Percentiles rank a stretch among this genome's conserved stretches.
phyloP scores from a whole-genome alignment of 2,888 invertebrate species.

The Onthophagus sagittarius region DNA sequence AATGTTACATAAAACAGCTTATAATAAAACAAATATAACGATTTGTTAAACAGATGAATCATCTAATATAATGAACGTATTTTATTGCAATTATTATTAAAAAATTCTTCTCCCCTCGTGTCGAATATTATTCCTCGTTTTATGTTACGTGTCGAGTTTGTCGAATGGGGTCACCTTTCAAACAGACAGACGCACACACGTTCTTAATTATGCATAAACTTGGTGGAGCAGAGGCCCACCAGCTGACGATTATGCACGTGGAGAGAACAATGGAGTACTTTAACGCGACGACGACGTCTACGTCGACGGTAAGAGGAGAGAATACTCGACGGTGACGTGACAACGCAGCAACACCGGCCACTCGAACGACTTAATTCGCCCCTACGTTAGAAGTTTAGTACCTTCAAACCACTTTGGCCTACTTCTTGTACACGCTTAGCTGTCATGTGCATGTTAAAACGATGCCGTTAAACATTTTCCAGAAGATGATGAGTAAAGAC shows the following conservation, averaged over 20 bases:
- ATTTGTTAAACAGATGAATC: too few species aligned
- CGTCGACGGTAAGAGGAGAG: not conserved
- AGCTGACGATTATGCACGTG: not conserved
- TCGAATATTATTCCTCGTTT: too few species aligned
- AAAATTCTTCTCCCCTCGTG: not conserved
- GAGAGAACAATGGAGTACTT: not conserved
- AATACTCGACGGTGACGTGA: not conserved
- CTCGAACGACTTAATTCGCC: not conserved
- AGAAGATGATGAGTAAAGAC: not conserved
- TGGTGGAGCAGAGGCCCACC: not conserved
- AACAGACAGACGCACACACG: not conserved
- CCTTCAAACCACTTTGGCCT: not conserved
- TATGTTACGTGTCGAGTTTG: not conserved
- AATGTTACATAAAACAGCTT: not conserved
- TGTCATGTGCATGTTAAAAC: not conserved
- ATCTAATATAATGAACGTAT: too few species aligned
- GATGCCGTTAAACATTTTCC: not conserved
- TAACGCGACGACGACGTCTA: not conserved
- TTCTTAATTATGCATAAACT: not conserved
- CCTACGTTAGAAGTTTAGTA: not conserved
- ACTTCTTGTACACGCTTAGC: not conserved
- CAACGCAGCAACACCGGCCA: not conserved
- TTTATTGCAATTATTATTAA: not conserved
- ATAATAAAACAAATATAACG: too few species aligned
- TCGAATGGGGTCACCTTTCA: not conserved